phyloP scores from a whole-genome alignment of 2,797 vertebrate species.

The Graptemys geographica region DNA sequence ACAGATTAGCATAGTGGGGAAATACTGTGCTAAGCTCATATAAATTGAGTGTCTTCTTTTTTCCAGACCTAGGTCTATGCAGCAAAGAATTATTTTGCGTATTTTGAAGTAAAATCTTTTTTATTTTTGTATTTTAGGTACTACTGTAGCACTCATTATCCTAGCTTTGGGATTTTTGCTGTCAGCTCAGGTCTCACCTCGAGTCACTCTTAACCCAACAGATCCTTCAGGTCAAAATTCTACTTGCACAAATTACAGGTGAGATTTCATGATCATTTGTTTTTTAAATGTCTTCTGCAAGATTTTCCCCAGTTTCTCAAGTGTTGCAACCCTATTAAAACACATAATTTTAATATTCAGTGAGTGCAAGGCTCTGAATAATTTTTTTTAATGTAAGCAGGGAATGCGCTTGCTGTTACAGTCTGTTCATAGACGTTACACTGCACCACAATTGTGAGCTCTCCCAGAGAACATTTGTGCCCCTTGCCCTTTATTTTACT shows the following conservation, averaged over 20 bases:
- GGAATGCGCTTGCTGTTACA: not conserved
- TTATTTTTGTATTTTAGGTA: conserved; percentile 84
- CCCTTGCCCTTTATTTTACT: conserved; percentile 12
- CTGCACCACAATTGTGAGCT: not conserved
- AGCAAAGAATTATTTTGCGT: conserved; percentile 15
- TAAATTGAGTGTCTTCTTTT: not conserved
- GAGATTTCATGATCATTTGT: conserved; percentile 64
- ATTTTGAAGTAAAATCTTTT: conserved; percentile 51
- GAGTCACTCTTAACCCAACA: conserved; percentile 87
- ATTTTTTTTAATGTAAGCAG: not conserved
- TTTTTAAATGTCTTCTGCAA: not conserved
- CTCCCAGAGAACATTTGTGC: not conserved
- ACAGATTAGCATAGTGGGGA: not conserved
- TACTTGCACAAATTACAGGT: conserved; percentile 89
- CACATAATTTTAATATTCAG: not conserved
- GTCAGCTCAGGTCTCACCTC: conserved; percentile 93
- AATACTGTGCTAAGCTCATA: not conserved
- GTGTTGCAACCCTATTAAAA: not conserved
- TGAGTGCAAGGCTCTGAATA: not conserved
- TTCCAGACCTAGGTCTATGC: conserved; percentile 14
- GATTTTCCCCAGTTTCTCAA: not conserved
- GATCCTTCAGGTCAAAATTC: conserved; percentile 88
- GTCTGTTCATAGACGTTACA: not conserved
- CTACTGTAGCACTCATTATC: conserved; percentile 90
- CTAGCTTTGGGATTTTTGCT: conserved; percentile 94